Percentiles rank a stretch among this genome's conserved stretches.
Conservation (phyloP, 2,113 vertebrate species). For the Channa argus region DNA sequence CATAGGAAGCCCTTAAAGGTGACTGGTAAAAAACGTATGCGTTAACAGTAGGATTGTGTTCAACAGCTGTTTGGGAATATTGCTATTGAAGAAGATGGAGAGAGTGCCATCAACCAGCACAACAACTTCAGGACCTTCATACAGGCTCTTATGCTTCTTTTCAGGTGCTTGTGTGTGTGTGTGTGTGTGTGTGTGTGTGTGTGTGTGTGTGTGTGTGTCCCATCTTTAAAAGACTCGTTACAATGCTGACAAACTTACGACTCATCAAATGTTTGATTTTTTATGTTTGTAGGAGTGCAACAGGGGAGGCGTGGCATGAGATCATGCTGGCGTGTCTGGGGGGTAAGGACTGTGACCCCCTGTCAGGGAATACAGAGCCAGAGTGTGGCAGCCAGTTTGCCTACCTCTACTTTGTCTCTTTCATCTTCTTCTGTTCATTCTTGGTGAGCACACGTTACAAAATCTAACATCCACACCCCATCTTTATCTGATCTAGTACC, state of each 20-base stretch:
- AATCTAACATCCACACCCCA: not conserved
- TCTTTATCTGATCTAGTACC: not conserved
- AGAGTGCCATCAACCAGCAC: conserved; percentile 94
- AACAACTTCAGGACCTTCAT: conserved; percentile 99
- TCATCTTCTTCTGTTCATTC: conserved; percentile 99
- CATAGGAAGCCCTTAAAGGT: not conserved
- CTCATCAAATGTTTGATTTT: not conserved
- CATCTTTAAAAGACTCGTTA: not conserved
- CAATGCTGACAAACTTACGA: not conserved
- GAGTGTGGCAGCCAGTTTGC: conserved; percentile 96
- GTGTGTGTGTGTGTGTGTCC: not conserved
- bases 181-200: conserved; percentile 10
- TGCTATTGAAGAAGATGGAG: conserved; percentile 87
- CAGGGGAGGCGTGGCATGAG: conserved; percentile 97
- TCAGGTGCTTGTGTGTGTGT: conserved; percentile 86
- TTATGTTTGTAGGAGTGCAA: conserved; percentile 89
- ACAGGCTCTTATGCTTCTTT: conserved; percentile 95
- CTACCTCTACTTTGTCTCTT: conserved; percentile 98
- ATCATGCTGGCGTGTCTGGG: conserved; percentile 97
- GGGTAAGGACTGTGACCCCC: conserved; percentile 86
- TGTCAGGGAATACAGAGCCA: conserved; percentile 84
- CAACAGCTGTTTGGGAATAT: conserved; percentile 97
- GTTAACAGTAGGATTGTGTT: conserved; percentile 43
- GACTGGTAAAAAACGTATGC: not conserved
- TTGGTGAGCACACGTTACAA: conserved; percentile 85